Evolutionary conservation across 2,888 invertebrate genomes (phyloP), one percentile per base, ranked within the genome.

Genomic region (Apamea crenata): DNA sequence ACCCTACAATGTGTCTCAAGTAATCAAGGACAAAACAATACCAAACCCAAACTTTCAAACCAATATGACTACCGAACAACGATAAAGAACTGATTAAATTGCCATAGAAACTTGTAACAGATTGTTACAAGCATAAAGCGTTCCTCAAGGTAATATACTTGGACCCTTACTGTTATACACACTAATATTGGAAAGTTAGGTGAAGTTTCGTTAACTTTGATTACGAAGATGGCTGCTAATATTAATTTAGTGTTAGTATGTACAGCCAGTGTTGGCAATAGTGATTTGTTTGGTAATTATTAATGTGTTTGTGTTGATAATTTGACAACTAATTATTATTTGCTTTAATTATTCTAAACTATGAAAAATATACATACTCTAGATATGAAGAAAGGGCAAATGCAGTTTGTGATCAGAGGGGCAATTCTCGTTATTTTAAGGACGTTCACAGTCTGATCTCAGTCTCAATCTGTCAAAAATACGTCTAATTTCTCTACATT

Each of bases 201-300:
- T 77, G 74, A 81, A 88, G 79, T 88, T 88, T 44, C 21, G 63
- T 65, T 79, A 87, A 90, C 87, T 90, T 90, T 82, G 81, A 87
- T 90, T 85, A 85, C 76, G 78, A 80, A 82, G 77, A 70, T 81
- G 78, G 71, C 44, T 74, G 53, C 78, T 84, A 77, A 88, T 86
- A 90, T 87, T 87, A 90, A 88, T 88, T 81, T 83, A 82, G 79
- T 85, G 85, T 83, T 63, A 81, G 80, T 59, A 67, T 73, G 59
- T 66, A 74, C 79, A 82, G 85, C 77, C 85, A 86, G 25, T 63
- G 73, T 69, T 32, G 14, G 29, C 32, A 32, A 63, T 29, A 50
- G 53, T 76, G 56, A 80, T 77, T 75, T 25, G 76, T 56, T 83
- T 66, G 25, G 14, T 44, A 40, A 66, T 74, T 36, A 78, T 75